Conservation (phyloP, 2,797 vertebrate species). For the Octomys mimax region DNA sequence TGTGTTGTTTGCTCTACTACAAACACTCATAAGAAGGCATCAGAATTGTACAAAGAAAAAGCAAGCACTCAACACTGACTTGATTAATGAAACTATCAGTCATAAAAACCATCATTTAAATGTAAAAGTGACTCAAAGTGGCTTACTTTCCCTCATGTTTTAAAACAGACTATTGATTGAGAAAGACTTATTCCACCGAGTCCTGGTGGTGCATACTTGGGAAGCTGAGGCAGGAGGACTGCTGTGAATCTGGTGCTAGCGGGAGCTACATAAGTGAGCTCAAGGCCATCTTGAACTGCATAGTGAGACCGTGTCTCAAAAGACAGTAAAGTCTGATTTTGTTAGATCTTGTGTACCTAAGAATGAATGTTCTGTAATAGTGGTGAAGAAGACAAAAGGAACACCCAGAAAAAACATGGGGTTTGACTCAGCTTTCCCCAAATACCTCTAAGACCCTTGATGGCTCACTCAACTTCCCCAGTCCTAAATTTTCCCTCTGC, state of each 20-base stretch:
- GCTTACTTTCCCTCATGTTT: conserved; percentile 1
- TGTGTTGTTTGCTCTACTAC: conserved; percentile 49
- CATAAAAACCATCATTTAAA: conserved; percentile 53
- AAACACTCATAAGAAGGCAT: conserved; percentile 77
- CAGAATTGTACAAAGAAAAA: conserved; percentile 69
- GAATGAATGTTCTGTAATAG: not conserved
- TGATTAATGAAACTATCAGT: conserved; percentile 60
- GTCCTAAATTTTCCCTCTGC: not conserved
- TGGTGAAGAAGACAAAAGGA: not conserved
- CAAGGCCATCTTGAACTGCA: not conserved
- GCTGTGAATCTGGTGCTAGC: not conserved
- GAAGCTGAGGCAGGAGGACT: not conserved
- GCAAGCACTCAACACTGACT: conserved; percentile 73
- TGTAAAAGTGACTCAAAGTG: not conserved
- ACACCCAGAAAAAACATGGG: not conserved
- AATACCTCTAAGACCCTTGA: conserved; percentile 47
- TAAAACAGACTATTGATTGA: conserved; percentile 36
- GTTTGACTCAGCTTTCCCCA: conserved; percentile 39
- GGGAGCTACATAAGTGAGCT: too few relatives aligned
- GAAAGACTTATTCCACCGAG: not conserved
- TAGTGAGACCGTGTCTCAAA: not conserved
- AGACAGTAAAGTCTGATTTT: not conserved
- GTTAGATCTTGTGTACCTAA: not conserved
- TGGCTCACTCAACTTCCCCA: not conserved
- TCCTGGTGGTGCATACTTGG: not conserved